These are phyloP conservation scores for Drosophila nr. perissopoda DNA, from an alignment of 2,888 invertebrate species.

Conservation along the genomic window DNA sequence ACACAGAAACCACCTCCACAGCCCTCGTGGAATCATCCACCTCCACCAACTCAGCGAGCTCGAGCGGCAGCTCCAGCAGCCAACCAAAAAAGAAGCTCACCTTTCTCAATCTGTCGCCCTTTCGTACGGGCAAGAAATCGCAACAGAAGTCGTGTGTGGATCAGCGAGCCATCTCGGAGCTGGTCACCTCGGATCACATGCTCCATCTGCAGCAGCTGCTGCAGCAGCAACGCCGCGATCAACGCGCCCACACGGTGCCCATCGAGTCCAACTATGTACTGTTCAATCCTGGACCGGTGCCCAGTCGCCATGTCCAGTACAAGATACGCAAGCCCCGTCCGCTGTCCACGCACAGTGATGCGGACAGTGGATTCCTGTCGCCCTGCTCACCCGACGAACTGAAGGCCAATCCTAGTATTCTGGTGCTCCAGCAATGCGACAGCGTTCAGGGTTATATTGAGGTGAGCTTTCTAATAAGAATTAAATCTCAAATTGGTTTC, in stretches of 20 bases:
- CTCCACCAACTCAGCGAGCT: constrained; percentile 75
- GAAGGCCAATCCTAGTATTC: constrained; percentile 82
- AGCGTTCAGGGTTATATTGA: constrained; percentile 85
- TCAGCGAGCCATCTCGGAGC: constrained; percentile 76
- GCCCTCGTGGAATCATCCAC: constrained; percentile 82
- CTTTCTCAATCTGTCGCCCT: constrained; percentile 83
- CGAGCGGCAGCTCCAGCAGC: constrained; percentile 66
- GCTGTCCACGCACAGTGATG: constrained; percentile 86
- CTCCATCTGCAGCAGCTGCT: constrained; percentile 77
- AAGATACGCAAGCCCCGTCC: constrained; percentile 84
- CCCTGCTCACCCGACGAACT: constrained; percentile 87
- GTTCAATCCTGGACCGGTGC: constrained; percentile 85
- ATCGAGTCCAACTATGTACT: constrained; percentile 85
- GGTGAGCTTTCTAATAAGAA: constrained; percentile 73
- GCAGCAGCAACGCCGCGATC: constrained; percentile 71
- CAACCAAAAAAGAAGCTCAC: constrained; percentile 82
- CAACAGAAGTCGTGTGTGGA: constrained; percentile 50
- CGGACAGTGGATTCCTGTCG: constrained; percentile 88
- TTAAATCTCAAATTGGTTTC: background rate
- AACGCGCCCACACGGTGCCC: constrained; percentile 83
- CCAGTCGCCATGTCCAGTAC: constrained; percentile 83
- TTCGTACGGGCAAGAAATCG: constrained; percentile 67
- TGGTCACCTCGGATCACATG: constrained; percentile 79
- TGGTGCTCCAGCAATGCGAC: constrained; percentile 85
- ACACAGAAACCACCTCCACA: constrained; percentile 78